Base-by-base conservation (phyloP, 2,888 invertebrate species). In the Gastrophysa polygoni region DNA sequence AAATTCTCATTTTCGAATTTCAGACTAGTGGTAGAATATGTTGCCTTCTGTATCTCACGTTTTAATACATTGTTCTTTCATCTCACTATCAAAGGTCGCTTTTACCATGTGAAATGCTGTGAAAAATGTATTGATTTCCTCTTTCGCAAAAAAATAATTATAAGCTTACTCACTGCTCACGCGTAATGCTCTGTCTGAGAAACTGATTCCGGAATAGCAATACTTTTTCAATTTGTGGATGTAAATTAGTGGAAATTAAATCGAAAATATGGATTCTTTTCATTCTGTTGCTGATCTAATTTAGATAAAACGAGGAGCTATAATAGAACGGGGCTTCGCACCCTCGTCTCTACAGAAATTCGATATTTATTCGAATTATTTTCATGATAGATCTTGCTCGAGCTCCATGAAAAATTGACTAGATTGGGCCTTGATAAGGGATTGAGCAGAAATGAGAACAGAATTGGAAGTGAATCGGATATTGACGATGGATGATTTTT, bases 191-290 rank as follows among this genome's bases (percentile, higher is more conserved):
- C 24, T 24, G 24, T 24, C 24, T 24, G 29, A 32, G 29, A 5
- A 10, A 32, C n/a, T 11, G 38, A 28, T 59, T 21, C 17, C 16
- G 43, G 21, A 51, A 34, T 2, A 51, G 21, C 61, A 57, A 57
- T 59, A 64, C 52, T 49, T 79, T 78, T 79, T 80, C 79, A 79
- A 80, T 80, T 80, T 79, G 73, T 75, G 78, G 78, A 80, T 80
- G 80, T 80, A 80, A 80, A 80, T 80, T 80, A 80, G 80, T 75
- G 78, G 75, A 78, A 80, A 80, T 80, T 80, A 80, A 80, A 80
- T 80, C 78, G 79, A 80, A 80, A 80, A 80, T 80, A 80, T 80
- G 80, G 80, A 80, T 80, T 79, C 79, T 78, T 80, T 80, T 80
- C 79, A 79, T 77, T 78, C 76, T 70, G 74, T 70, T 68, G 71